Conservation (phyloP, 2,888 invertebrate genomes). For the Odontocolon sp. region DNA sequence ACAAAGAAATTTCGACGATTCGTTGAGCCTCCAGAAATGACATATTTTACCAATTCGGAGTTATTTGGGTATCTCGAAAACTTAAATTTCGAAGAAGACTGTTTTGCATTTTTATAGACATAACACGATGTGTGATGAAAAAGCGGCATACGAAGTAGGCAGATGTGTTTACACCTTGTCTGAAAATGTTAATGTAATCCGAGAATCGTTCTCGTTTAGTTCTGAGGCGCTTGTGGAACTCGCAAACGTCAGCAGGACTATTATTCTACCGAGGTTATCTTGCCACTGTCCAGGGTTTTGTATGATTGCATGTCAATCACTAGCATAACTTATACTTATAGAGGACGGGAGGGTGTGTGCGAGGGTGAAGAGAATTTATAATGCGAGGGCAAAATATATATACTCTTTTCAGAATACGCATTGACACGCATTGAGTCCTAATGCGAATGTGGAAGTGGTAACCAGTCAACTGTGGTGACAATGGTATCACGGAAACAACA, state of each 20-base stretch:
- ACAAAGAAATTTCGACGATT: no score
- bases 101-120: not conserved
- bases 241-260: constrained; percentile 55
- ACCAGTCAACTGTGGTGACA: no score
- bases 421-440: constrained; percentile 64
- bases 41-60: constrained; percentile 16
- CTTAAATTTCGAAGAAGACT: no score
- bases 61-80: no score
- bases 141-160: not conserved
- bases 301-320: constrained; percentile 69
- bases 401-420: constrained; percentile 68
- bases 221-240: constrained; percentile 50
- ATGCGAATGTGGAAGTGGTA: constrained; percentile 70
- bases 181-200: constrained; percentile 48
- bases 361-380: constrained; percentile 35
- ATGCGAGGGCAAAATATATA: constrained; percentile 1
- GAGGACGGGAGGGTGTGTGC: constrained; percentile 32
- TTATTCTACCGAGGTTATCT: constrained; percentile 73
- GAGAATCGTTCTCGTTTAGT: constrained; percentile 61
- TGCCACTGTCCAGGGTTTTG: constrained; percentile 61
- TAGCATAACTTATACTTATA: constrained; percentile 57
- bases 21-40: no score
- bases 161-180: not conserved
- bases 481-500: no score
- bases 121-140: not conserved